Base-by-base conservation (phyloP, 1,140 invertebrate genomes). In the Eumeta japonica region DNA sequence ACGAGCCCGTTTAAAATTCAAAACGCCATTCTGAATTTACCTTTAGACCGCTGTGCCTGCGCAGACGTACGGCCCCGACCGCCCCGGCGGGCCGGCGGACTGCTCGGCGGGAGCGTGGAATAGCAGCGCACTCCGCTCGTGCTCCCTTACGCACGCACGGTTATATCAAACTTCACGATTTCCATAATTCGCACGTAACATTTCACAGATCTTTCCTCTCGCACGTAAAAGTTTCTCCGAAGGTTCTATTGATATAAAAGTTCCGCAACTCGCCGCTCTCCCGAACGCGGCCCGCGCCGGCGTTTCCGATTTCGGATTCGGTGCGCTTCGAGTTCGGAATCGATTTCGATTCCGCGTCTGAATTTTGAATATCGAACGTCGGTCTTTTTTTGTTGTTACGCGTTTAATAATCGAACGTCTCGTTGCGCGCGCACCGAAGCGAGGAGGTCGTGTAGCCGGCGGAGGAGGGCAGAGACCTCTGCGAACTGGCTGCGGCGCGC, bases 391-490 rank as follows among this genome's bases (percentile, higher is more conserved):
- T n/a, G n/a, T n/a, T n/a, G n/a, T n/a, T n/a, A n/a, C n/a, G n/a
- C n/a, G n/a, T n/a, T n/a, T n/a, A n/a, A n/a, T n/a, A n/a, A n/a
- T n/a, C n/a, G n/a, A n/a, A n/a, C n/a, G n/a, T n/a, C n/a, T n/a
- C n/a, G n/a, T 31, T 51, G 55, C 54, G 60, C 61, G 41, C 19
- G 40, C 53, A 60, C 55, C 52, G 31, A 32, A 43, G 50, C 35
- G 52, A 52, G 42, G 50, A 35, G 46, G 44, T 43, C 34, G 34
- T 40, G 30, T 20, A 20, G 7, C 18, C 30, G 13, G 18, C 45
- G 45, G 35, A 48, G 35, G 60, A 53, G 65, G 62, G 62, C 68
- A 70, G 50, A 52, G 60, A 73, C 67, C 63, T 59, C 52, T 28
- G 39, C 37, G 43, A 41, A 49, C 41, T 50, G 48, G 15, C 16